These are phyloP conservation scores for Arge pagana DNA, from an alignment of 2,888 invertebrate species.

Conservation along the genomic window DNA sequence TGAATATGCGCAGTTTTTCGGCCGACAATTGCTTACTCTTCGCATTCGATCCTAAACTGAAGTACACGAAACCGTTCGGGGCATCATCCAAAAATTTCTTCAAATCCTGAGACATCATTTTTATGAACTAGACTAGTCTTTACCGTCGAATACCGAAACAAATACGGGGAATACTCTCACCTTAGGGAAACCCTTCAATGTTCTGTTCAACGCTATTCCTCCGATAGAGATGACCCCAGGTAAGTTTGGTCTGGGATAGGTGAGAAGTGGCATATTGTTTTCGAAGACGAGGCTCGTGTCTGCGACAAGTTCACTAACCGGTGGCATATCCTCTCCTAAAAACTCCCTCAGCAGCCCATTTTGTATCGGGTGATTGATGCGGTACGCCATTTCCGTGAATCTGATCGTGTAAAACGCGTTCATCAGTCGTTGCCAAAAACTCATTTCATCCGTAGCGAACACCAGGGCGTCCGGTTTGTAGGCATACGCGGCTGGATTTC, in stretches of 20 bases:
- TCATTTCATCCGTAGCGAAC: conserved; percentile 4
- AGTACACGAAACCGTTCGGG: conserved; percentile 58
- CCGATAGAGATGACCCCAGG: conserved; percentile 32
- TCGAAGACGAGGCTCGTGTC: conserved; percentile 35
- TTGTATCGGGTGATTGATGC: background rate
- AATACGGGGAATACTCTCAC: conserved; percentile 25
- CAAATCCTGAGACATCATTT: conserved; percentile 44
- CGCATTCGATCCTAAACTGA: conserved; percentile 60
- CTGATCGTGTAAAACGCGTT: background rate
- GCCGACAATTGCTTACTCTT: conserved; percentile 56
- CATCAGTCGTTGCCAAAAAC: background rate
- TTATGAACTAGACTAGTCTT: background rate
- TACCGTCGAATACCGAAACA: conserved; percentile 60
- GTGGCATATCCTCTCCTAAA: conserved; percentile 49
- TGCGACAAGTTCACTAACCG: conserved; percentile 45
- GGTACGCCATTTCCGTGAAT: background rate
- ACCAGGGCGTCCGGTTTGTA: background rate
- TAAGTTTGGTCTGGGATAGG: conserved; percentile 30
- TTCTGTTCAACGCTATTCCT: conserved; percentile 18
- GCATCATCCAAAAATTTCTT: conserved; percentile 56
- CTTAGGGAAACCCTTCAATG: conserved; percentile 27
- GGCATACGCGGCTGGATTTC: background rate
- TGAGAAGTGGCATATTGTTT: conserved; percentile 34
- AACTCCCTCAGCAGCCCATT: conserved; percentile 33
- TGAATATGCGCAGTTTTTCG: conserved; percentile 52